phyloP scores from a whole-genome alignment of 2,797 vertebrate genomes.

The Dromococcyx pavoninus region DNA sequence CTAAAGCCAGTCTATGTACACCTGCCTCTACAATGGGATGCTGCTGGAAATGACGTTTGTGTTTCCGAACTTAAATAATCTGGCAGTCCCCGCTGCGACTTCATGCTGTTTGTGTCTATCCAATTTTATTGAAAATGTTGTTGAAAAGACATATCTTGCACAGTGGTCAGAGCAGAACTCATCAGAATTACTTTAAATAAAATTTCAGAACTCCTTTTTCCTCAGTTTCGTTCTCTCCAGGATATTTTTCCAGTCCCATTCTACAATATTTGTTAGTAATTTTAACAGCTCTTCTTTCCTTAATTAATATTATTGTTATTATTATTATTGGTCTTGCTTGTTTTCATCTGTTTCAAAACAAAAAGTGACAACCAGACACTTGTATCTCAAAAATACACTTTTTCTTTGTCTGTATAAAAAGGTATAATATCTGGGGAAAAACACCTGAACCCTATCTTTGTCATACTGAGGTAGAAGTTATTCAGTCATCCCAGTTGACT shows the following conservation, averaged over 20 bases:
- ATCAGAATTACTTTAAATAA: not conserved
- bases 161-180: not conserved
- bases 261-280: not conserved
- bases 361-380: not conserved
- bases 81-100: not conserved
- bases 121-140: constrained; percentile 34
- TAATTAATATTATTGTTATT: no score
- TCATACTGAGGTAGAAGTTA: not conserved
- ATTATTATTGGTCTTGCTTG: not conserved
- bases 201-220: not conserved
- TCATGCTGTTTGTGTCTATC: constrained; percentile 5
- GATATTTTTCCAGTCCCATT: not conserved
- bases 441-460: not conserved
- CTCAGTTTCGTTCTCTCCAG: not conserved
- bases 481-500: not conserved
- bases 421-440: not conserved
- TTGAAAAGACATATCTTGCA: constrained; percentile 25
- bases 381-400: not conserved
- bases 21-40: not conserved
- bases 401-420: not conserved
- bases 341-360: not conserved
- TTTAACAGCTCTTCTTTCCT: not conserved
- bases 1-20: not conserved
- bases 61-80: constrained; percentile 17
- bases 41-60: not conserved